Percentiles rank a stretch among this genome's conserved stretches.
Evolutionary conservation across 2,888 invertebrate genomes (phyloP).

Genomic region (Diadromus collaris): DNA sequence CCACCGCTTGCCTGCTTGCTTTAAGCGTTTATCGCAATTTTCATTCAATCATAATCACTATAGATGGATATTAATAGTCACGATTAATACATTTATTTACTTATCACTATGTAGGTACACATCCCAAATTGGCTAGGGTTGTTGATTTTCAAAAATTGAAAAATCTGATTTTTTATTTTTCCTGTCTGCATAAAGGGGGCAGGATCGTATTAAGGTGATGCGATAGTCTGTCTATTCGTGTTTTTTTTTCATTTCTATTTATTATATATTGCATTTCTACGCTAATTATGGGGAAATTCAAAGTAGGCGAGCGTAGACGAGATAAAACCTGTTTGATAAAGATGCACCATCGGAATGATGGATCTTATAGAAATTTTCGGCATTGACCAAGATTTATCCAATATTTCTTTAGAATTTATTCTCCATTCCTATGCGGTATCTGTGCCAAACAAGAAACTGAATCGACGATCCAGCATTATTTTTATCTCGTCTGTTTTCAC

Average conservation of each 20-base stretch:
- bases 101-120: constrained; percentile 43
- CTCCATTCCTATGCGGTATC: neutral
- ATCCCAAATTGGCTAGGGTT: neutral
- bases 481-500: neutral
- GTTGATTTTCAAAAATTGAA: neutral
- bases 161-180: neutral
- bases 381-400: neutral
- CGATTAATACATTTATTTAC: constrained; percentile 32
- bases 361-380: neutral
- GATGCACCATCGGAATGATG: neutral
- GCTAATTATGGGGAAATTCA: neutral
- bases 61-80: constrained; percentile 46
- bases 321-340: neutral
- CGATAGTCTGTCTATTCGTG: neutral
- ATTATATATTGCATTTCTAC: neutral
- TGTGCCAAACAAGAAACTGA: neutral
- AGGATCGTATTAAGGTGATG: neutral
- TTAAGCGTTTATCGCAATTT: constrained; percentile 65
- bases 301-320: neutral
- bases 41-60: constrained; percentile 52
- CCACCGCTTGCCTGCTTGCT: constrained; percentile 77
- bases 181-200: neutral
- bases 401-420: neutral
- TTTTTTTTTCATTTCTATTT: neutral
- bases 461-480: neutral